phyloP scores from a whole-genome alignment of 2,113 vertebrate species.

The Heterotis niloticus region DNA sequence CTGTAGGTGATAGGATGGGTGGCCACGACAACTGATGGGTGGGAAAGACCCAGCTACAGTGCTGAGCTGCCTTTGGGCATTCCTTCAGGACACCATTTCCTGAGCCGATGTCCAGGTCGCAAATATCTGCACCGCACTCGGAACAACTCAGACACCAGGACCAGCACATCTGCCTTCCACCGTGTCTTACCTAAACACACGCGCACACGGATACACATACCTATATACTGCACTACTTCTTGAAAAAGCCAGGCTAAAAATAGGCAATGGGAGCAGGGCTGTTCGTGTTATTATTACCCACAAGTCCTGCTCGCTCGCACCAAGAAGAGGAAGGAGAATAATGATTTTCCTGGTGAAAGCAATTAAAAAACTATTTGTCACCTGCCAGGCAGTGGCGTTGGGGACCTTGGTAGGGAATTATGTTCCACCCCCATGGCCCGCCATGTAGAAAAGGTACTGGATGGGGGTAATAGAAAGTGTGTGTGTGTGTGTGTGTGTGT shows the following conservation, averaged over 20 bases:
- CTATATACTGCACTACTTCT: constrained; percentile 33
- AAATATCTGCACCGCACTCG: neutral
- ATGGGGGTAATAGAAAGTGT: neutral
- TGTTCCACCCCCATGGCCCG: constrained; percentile 21
- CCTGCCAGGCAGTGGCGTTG: constrained; percentile 67
- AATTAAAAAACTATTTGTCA: constrained; percentile 93
- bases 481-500: neutral
- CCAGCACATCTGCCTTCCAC: neutral
- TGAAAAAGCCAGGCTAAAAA: constrained; percentile 68
- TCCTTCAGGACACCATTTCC: no score
- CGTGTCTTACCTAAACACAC: constrained; percentile 1
- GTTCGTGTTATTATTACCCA: constrained; percentile 68
- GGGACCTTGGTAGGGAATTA: constrained; percentile 57
- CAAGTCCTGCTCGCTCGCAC: constrained; percentile 63
- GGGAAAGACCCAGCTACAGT: no score
- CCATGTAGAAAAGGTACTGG: neutral
- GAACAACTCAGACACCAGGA: neutral
- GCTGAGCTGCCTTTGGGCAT: no score
- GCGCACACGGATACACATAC: constrained; percentile 35
- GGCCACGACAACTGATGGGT: no score
- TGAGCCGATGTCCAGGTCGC: constrained; percentile 13
- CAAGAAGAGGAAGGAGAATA: constrained; percentile 74
- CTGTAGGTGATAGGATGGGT: no score
- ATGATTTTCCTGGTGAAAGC: constrained; percentile 80
- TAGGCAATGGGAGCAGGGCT: constrained; percentile 55